A percentile compares a stretch with the other conserved stretches of the same genome.
Conservation (phyloP, 2,888 invertebrate genomes). For the Catocala fraxini region DNA sequence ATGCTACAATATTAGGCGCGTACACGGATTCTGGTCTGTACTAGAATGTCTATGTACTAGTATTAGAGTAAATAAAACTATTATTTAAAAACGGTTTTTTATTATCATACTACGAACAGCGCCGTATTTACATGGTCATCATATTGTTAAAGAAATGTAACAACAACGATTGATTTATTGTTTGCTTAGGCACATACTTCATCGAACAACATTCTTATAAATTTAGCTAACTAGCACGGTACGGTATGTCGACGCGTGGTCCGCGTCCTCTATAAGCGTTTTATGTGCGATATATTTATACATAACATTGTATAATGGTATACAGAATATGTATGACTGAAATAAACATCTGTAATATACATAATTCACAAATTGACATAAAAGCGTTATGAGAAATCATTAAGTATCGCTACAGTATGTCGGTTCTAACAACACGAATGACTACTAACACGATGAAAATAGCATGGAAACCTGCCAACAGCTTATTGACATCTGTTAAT, state of each 20-base stretch:
- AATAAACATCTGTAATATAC: constrained; percentile 27
- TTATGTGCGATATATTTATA: constrained; percentile 33
- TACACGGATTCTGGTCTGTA: not conserved
- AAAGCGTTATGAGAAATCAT: constrained; percentile 31
- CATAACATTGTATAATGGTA: constrained; percentile 32
- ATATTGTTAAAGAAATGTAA: constrained; percentile 88
- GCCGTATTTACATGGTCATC: constrained; percentile 86
- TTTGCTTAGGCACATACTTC: constrained; percentile 84
- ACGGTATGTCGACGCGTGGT: constrained; percentile 33
- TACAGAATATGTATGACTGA: constrained; percentile 28
- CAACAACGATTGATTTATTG: constrained; percentile 80
- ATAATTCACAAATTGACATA: constrained; percentile 38
- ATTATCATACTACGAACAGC: constrained; percentile 87
- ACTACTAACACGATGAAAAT: constrained; percentile 23
- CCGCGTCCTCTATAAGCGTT: constrained; percentile 24
- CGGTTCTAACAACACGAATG: constrained; percentile 22
- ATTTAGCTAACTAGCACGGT: constrained; percentile 58
- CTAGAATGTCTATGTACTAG: constrained; percentile 8
- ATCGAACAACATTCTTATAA: constrained; percentile 73
- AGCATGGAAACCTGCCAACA: constrained; percentile 29
- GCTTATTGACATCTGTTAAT: constrained; percentile 19
- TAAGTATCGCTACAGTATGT: constrained; percentile 13
- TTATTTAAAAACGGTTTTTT: constrained; percentile 80
- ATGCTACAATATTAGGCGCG: no score
- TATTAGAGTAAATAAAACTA: constrained; percentile 64